Conservation (phyloP, 2,888 invertebrate species). For the Cheilosia vulpina region DNA sequence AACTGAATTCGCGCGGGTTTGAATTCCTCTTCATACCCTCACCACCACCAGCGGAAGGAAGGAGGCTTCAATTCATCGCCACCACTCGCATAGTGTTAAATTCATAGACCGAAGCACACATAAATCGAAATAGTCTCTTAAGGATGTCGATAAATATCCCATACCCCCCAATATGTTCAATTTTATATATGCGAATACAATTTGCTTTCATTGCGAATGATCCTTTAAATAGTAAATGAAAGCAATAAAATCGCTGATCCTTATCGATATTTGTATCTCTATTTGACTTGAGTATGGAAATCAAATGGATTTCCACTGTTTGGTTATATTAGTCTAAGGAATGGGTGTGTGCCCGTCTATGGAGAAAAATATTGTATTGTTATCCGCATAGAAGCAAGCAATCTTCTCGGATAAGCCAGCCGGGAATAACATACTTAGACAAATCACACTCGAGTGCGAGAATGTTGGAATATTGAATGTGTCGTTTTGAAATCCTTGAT, state of each 20-base stretch:
- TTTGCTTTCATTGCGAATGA: slow-evolving; percentile 71
- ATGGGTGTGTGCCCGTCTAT: background rate
- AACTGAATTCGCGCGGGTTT: background rate
- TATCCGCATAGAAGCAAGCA: slow-evolving; percentile 35
- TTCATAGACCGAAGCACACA: slow-evolving; percentile 21
- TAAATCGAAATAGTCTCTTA: slow-evolving; percentile 50
- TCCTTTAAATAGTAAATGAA: slow-evolving; percentile 74
- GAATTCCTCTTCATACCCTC: background rate
- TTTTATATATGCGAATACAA: slow-evolving; percentile 51
- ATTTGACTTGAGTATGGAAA: slow-evolving; percentile 62
- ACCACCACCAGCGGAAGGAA: no score
- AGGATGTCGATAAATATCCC: slow-evolving; percentile 51
- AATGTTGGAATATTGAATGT: slow-evolving; percentile 24
- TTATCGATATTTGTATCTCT: slow-evolving; percentile 61
- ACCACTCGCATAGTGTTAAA: slow-evolving; percentile 19
- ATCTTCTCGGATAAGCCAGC: slow-evolving; percentile 57
- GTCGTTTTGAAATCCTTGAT: slow-evolving; percentile 33
- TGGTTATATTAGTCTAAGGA: slow-evolving; percentile 25
- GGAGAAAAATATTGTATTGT: slow-evolving; percentile 56
- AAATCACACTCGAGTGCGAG: slow-evolving; percentile 60
- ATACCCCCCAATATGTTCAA: slow-evolving; percentile 21
- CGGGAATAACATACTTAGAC: slow-evolving; percentile 44
- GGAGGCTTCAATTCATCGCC: background rate
- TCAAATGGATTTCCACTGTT: slow-evolving; percentile 54
- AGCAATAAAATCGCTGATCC: slow-evolving; percentile 71